Conservation (phyloP, 2,113 vertebrate genomes). For the Lucifuga dentata region DNA sequence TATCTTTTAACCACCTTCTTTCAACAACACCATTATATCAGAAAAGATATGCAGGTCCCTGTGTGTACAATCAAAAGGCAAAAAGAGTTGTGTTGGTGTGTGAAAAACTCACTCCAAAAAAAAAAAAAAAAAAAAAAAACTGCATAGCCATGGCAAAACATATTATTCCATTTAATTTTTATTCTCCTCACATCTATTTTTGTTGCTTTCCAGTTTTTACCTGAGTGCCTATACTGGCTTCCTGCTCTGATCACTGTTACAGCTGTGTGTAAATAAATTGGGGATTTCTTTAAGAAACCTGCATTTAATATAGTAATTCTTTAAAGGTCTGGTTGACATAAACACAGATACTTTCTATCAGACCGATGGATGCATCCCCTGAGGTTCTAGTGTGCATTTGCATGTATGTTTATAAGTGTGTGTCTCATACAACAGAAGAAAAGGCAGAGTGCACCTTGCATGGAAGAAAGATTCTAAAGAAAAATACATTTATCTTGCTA, state of each 20-base stretch:
- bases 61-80: constrained; percentile 49
- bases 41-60: constrained; percentile 31
- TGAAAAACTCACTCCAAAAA: constrained; percentile 20
- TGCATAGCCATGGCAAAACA: constrained; percentile 16
- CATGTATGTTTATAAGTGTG: constrained; percentile 3
- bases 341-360: constrained; percentile 32
- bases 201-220: constrained; percentile 14
- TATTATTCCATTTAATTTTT: constrained; percentile 19
- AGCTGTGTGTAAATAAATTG: constrained; percentile 41
- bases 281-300: constrained; percentile 44
- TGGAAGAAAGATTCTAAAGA: constrained; percentile 25
- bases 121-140: background rate
- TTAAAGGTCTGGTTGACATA: constrained; percentile 24
- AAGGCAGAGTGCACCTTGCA: constrained; percentile 41
- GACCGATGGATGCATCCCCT: constrained; percentile 6
- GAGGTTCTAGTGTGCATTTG: constrained; percentile 9
- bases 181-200: constrained; percentile 11
- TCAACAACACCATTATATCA: constrained; percentile 41
- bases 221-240: constrained; percentile 30
- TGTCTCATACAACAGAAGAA: constrained; percentile 23
- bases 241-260: constrained; percentile 40
- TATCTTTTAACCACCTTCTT: constrained; percentile 47
- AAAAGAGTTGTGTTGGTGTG: constrained; percentile 32
- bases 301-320: constrained; percentile 41
- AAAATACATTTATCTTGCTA: constrained; percentile 28